Percentiles rank a stretch among this genome's conserved stretches.
Evolutionary conservation across 2,888 invertebrate species (phyloP).

Genomic region (Andrena camellia): DNA sequence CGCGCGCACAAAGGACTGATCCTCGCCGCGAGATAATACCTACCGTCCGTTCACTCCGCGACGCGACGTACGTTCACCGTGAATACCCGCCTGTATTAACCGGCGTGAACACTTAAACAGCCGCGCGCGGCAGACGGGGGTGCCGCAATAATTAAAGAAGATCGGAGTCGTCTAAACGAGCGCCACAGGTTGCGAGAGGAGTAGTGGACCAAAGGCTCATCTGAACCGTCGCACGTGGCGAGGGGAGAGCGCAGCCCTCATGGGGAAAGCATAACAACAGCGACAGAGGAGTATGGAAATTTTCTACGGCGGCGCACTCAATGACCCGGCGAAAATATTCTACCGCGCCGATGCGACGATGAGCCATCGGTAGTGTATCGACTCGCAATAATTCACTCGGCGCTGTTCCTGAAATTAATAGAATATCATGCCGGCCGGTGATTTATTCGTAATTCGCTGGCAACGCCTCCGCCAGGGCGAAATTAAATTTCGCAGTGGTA

Average conservation of each 20-base stretch:
- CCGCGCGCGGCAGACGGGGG: no score
- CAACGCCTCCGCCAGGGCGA: slow-evolving; percentile 44
- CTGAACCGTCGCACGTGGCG: not conserved
- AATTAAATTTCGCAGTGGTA: slow-evolving; percentile 58
- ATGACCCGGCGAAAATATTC: slow-evolving; percentile 53
- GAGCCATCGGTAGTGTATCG: slow-evolving; percentile 54
- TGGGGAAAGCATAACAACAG: not conserved
- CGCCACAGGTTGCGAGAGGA: not conserved
- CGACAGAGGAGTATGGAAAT: slow-evolving; percentile 11
- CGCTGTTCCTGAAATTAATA: slow-evolving; percentile 67
- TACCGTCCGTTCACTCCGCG: slow-evolving; percentile 1
- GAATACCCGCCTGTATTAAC: slow-evolving; percentile 6
- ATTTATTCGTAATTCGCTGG: slow-evolving; percentile 69
- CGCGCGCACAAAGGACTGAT: slow-evolving; percentile 36
- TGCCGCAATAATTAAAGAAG: slow-evolving; percentile 9
- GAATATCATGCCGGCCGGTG: slow-evolving; percentile 63
- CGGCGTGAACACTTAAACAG: not conserved
- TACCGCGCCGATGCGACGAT: slow-evolving; percentile 41
- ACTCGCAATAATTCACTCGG: slow-evolving; percentile 63
- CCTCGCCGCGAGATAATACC: slow-evolving; percentile 37
- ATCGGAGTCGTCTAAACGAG: not conserved
- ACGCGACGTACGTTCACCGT: slow-evolving; percentile 14
- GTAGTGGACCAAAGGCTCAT: not conserved
- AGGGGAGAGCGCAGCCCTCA: not conserved
- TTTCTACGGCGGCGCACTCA: slow-evolving; percentile 26